Percentiles rank a stretch among this genome's conserved stretches.
phyloP scores from a whole-genome alignment of 2,113 vertebrate species.

The Dissostichus mawsoni region DNA sequence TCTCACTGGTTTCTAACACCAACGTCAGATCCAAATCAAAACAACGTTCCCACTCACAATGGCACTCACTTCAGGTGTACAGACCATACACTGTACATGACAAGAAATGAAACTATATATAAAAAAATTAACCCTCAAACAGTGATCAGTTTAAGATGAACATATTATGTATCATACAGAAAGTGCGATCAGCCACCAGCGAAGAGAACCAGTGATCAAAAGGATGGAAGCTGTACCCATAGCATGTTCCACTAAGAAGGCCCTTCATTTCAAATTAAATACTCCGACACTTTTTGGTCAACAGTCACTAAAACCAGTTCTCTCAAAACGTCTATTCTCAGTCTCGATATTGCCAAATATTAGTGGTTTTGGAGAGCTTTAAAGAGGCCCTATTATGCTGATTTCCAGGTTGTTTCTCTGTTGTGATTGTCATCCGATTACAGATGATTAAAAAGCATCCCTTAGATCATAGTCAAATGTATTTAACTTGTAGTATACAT shows the following conservation, averaged over 20 bases:
- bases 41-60: conserved; percentile 39
- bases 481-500: too few species aligned
- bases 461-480: too few species aligned
- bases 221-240: conserved; percentile 48
- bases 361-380: too few species aligned
- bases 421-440: too few species aligned
- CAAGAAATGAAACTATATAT: conserved; percentile 59
- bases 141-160: conserved; percentile 54
- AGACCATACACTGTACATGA: conserved; percentile 68
- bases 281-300: background rate
- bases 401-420: too few species aligned
- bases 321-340: conserved; percentile 1
- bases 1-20: conserved; percentile 27
- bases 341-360: background rate
- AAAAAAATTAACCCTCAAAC: conserved; percentile 48
- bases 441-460: too few species aligned
- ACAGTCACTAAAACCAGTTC: conserved; percentile 6
- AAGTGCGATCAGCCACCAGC: conserved; percentile 69
- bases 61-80: conserved; percentile 47
- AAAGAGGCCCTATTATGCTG: too few species aligned
- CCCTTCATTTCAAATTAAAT: conserved; percentile 22
- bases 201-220: conserved; percentile 70
- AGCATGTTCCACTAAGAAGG: conserved; percentile 14
- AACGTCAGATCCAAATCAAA: conserved; percentile 48
- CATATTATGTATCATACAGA: conserved; percentile 61